These are phyloP conservation scores for Melikaiella ostensackeni DNA, from an alignment of 2,888 invertebrate genomes.

Conservation along the genomic window DNA sequence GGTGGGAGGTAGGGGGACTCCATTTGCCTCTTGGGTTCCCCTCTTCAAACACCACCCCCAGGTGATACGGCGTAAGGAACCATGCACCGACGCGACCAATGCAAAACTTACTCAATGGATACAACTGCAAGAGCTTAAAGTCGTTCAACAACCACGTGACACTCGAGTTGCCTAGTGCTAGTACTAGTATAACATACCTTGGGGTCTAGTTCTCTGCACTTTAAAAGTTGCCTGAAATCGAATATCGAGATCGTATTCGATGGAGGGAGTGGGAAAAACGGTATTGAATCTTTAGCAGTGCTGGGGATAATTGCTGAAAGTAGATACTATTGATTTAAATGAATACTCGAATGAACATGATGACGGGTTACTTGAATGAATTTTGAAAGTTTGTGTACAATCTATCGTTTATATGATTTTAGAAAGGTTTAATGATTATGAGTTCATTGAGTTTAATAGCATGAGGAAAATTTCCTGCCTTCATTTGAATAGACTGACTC, in stretches of 20 bases:
- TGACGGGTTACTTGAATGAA: background rate
- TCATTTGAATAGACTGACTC: no score
- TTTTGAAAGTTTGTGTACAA: background rate
- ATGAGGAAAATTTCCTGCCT: no score
- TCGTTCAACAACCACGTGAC: constrained; percentile 41
- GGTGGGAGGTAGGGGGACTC: background rate
- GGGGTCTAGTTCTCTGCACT: background rate
- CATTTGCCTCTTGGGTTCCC: background rate
- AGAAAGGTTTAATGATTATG: no score
- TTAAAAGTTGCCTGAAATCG: constrained; percentile 23
- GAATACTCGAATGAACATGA: background rate
- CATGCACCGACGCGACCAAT: constrained; percentile 35
- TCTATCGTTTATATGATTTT: no score
- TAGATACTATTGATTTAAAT: constrained; percentile 21
- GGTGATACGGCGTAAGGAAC: constrained; percentile 12
- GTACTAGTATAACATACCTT: background rate
- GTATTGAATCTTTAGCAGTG: constrained; percentile 28
- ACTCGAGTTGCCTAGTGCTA: constrained; percentile 12
- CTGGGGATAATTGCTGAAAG: constrained; percentile 28
- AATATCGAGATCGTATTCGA: constrained; percentile 5
- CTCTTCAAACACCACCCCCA: constrained; percentile 6
- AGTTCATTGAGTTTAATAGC: no score
- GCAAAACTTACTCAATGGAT: constrained; percentile 38
- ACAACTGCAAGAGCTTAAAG: constrained; percentile 18
- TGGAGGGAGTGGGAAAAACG: background rate